These are phyloP conservation scores for Magallana ariakensis DNA, from an alignment of 1,140 invertebrate genomes.

Conservation along the genomic window DNA sequence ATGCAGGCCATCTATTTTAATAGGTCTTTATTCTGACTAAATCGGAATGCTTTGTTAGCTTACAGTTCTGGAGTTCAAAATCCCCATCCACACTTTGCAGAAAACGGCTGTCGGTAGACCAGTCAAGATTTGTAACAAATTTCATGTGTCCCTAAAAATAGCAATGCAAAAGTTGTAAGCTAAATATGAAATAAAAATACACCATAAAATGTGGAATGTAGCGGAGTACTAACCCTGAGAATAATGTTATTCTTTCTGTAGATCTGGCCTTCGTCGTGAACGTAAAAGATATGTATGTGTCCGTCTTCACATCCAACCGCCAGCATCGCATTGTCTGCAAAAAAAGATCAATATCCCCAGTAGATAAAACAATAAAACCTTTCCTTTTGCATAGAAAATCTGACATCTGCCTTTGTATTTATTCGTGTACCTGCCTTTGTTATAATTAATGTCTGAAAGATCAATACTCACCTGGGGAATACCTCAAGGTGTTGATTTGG, in stretches of 20 bases:
- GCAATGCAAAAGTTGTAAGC: not conserved
- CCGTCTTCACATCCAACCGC: constrained; percentile 93
- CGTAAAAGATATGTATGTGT: constrained; percentile 85
- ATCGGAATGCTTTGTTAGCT: constrained; percentile 28
- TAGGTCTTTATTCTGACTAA: too few relatives aligned
- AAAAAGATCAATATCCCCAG: not conserved
- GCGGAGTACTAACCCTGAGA: constrained; percentile 23
- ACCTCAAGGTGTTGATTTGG: constrained; percentile 88
- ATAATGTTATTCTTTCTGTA: constrained; percentile 48
- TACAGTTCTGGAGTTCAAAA: constrained; percentile 85
- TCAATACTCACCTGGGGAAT: constrained; percentile 87
- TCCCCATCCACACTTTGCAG: constrained; percentile 93
- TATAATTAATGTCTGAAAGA: not conserved
- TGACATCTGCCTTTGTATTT: too few relatives aligned
- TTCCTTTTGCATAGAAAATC: too few relatives aligned
- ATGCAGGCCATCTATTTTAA: too few relatives aligned
- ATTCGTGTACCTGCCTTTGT: not conserved
- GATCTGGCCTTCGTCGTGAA: constrained; percentile 36
- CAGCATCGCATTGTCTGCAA: constrained; percentile 86
- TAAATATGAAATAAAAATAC: not conserved
- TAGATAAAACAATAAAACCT: not conserved
- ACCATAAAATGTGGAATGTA: not conserved
- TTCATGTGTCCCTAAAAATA: constrained; percentile 87
- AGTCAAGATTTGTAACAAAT: constrained; percentile 94
- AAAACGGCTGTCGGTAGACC: constrained; percentile 90